Percentiles rank a stretch among this genome's conserved stretches.
These are phyloP conservation scores for Hyla sarda DNA, from an alignment of 2,113 vertebrate genomes.

Conservation along the genomic window DNA sequence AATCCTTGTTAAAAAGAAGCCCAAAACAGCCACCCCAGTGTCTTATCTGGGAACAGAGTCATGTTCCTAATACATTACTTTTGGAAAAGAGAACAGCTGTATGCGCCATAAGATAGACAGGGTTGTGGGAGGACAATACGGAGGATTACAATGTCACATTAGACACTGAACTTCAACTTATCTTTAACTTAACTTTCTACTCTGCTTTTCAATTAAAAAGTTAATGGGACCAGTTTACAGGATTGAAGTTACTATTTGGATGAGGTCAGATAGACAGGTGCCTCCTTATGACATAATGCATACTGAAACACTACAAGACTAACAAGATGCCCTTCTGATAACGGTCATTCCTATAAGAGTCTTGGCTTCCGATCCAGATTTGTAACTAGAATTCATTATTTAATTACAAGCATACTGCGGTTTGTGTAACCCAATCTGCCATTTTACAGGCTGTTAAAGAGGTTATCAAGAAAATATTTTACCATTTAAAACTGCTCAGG, in stretches of 20 bases:
- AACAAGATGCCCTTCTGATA: constrained; percentile 43
- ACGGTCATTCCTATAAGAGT: constrained; percentile 39
- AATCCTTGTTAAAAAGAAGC: constrained; percentile 35
- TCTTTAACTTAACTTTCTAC: constrained; percentile 2
- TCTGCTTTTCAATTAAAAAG: constrained; percentile 43
- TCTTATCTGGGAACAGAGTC: constrained; percentile 30
- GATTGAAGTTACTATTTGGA: constrained; percentile 41
- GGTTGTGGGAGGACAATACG: constrained; percentile 32
- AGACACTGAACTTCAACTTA: not conserved
- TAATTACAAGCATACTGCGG: constrained; percentile 29
- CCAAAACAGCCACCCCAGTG: not conserved
- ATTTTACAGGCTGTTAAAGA: not conserved
- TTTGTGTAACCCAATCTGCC: not conserved
- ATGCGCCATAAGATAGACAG: not conserved
- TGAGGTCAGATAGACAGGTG: constrained; percentile 52
- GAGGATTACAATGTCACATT: constrained; percentile 32
- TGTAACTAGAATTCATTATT: constrained; percentile 35
- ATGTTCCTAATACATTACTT: constrained; percentile 6
- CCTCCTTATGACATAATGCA: constrained; percentile 53
- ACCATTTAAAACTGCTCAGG: too few relatives aligned
- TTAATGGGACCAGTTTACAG: constrained; percentile 45
- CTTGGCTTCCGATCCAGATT: constrained; percentile 40
- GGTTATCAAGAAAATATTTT: too few relatives aligned
- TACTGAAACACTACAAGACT: constrained; percentile 47
- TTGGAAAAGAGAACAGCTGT: constrained; percentile 12